Conservation (phyloP, 2,888 invertebrate species). For the Drosophila mulleri region DNA sequence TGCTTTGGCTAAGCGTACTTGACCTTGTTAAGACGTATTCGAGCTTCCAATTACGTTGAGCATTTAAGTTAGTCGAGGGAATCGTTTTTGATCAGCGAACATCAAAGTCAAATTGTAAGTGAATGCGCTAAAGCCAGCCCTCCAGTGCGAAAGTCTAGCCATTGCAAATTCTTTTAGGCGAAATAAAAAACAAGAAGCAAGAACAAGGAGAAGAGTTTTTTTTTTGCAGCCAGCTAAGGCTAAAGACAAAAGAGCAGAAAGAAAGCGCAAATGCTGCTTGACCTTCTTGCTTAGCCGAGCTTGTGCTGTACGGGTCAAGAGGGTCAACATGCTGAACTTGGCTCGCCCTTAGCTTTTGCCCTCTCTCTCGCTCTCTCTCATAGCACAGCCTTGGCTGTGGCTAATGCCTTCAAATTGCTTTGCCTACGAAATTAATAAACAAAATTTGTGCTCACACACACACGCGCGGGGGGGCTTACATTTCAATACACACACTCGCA, state of each 20-base stretch:
- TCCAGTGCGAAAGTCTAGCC: conserved; percentile 50
- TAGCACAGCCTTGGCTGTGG: conserved; percentile 13
- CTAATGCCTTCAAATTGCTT: conserved; percentile 27
- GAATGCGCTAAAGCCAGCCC: conserved; percentile 63
- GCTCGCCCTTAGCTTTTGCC: conserved; percentile 7
- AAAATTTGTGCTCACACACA: conserved; percentile 53
- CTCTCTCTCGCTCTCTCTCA: neutral
- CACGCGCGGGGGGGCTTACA: conserved; percentile 57
- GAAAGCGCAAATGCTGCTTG: conserved; percentile 48
- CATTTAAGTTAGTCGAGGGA: conserved; percentile 24
- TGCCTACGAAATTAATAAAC: conserved; percentile 51
- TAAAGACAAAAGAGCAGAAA: conserved; percentile 28
- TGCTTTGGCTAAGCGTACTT: neutral
- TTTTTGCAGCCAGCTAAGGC: conserved; percentile 11
- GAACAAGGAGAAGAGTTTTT: neutral
- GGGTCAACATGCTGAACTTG: conserved; percentile 26
- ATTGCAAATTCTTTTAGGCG: conserved; percentile 21
- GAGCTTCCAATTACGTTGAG: conserved; percentile 41
- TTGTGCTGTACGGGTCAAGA: conserved; percentile 16
- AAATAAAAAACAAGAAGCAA: neutral
- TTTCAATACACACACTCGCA: conserved; percentile 38
- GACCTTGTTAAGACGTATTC: neutral
- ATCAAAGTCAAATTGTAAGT: conserved; percentile 70
- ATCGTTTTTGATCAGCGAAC: conserved; percentile 55
- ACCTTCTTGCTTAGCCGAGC: conserved; percentile 43